Conservation (phyloP, 2,888 invertebrate species). For the Plebejus argus region DNA sequence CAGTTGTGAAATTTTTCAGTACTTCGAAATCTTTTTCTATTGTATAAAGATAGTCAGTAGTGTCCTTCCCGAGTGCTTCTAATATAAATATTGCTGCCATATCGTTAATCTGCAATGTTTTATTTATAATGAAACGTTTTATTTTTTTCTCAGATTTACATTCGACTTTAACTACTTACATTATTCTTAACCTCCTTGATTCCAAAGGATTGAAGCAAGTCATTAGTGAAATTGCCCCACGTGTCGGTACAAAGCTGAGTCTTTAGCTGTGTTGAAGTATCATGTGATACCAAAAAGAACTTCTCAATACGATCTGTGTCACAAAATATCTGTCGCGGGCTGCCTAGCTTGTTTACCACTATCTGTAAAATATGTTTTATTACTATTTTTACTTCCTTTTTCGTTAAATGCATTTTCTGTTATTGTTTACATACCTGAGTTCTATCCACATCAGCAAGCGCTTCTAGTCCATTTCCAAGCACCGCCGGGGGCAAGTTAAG, state of each 20-base stretch:
- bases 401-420: background rate
- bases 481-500: conserved; percentile 54
- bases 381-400: background rate
- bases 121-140: background rate
- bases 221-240: conserved; percentile 65
- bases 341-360: conserved; percentile 62
- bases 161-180: conserved; percentile 53
- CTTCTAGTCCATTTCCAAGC: conserved; percentile 65
- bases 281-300: conserved; percentile 58
- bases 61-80: conserved; percentile 71
- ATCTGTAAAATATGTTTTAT: conserved; percentile 53
- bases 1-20: conserved; percentile 57
- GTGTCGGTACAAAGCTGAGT: conserved; percentile 60
- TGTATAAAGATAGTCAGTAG: conserved; percentile 59
- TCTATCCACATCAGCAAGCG: conserved; percentile 67
- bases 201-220: conserved; percentile 65
- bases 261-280: conserved; percentile 55
- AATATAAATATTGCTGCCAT: conserved; percentile 71
- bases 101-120: conserved; percentile 60
- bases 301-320: conserved; percentile 58
- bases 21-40: conserved; percentile 62
- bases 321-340: conserved; percentile 69
- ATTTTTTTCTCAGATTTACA: background rate
- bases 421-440: conserved; percentile 57
- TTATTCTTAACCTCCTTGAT: conserved; percentile 65